Conservation (phyloP, 2,113 vertebrate species). For the Rhabdomys dilectus region DNA sequence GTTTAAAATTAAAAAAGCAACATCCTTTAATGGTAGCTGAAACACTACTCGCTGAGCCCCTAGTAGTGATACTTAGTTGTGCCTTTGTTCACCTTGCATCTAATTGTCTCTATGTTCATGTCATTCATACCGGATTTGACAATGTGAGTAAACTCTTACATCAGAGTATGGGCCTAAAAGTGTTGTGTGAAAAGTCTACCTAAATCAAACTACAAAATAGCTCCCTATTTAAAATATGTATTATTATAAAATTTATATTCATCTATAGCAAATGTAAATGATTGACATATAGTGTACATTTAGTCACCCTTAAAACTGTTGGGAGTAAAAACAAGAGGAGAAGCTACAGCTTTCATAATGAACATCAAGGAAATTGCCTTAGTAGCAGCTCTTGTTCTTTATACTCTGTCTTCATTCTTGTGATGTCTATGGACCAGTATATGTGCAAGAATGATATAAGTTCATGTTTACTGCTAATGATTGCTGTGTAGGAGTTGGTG, state of each 20-base stretch:
- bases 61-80: background rate
- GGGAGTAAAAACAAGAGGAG: background rate
- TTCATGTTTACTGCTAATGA: background rate
- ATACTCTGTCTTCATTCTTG: background rate
- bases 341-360: background rate
- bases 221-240: background rate
- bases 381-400: background rate
- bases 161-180: background rate
- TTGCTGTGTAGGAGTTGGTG: background rate
- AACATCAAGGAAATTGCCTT: background rate
- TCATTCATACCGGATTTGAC: background rate
- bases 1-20: background rate
- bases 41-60: background rate
- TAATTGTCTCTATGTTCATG: background rate
- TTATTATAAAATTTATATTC: background rate
- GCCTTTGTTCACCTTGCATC: background rate
- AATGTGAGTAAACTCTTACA: background rate
- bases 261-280: background rate
- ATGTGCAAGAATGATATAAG: background rate
- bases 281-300: background rate
- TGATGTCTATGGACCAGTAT: background rate
- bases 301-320: background rate
- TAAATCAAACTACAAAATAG: background rate
- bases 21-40: background rate
- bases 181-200: background rate